Evolutionary conservation across 2,888 invertebrate genomes (phyloP), one percentile per base, ranked within the genome.

Genomic region (Didymodactylos carnosus): DNA sequence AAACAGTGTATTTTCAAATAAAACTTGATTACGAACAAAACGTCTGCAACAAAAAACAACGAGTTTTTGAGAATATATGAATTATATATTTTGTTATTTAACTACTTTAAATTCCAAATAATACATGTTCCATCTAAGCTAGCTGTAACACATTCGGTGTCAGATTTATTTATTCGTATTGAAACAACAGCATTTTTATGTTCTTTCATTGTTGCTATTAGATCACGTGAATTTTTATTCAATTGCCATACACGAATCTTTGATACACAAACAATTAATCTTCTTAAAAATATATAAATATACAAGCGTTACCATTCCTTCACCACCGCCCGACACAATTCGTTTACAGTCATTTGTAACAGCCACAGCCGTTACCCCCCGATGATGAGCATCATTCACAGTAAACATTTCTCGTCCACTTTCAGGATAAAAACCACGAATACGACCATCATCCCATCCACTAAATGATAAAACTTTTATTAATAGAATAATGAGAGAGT

Each of bases 121-220:
- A 94, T 91, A 80, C 91, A 91, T 6, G 92, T 91, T 16, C 94
- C 94, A 83, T 94, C 94, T 0, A 89, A 89, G 69, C 92, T 91
- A 0, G 93, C 90, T 79, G 92, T 92, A 23, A 92, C 90, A 0
- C 92, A 91, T 82, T 91, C 90, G 0, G 87, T 87, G 80, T 91
- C 88, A 79, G 88, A 87, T 76, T 87, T 86, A 39, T 89, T 89
- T 75, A 93, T 88, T 77, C 89, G 88, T 77, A 94, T 87, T 35
- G 89, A 88, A 0, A 92, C 89, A 75, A 94, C 89, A 0, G 90
- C 89, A 14, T 90, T 91, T 80, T 91, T 90, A 85, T 94, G 94
- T 80, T 94, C 94, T 83, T 93, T 93, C 76, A 94, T 84, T 13
- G 90, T 88, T 69, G 88, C 88, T 78, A 88, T 84, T 71, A 92